Percentiles rank a stretch among this genome's conserved stretches.
Conservation (phyloP, 1,140 invertebrate genomes). For the Hetaerina americana region DNA sequence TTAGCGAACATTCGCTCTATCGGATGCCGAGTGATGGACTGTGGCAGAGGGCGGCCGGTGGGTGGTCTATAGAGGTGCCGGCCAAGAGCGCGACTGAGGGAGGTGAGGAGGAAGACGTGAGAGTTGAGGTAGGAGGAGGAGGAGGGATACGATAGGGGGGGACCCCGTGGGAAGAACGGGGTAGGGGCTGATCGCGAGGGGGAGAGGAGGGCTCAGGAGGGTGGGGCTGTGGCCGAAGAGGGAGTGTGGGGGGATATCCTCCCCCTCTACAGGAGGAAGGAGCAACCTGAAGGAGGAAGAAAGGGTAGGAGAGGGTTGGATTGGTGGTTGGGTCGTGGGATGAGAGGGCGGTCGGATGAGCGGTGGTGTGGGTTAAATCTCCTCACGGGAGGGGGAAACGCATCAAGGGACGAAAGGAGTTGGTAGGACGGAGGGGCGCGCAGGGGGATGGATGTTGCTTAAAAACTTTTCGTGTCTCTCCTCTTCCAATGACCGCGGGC, state of each 20-base stretch:
- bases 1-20: neutral
- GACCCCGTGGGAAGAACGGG: conserved; percentile 6
- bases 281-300: conserved; percentile 14
- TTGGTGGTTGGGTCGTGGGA: too few relatives aligned
- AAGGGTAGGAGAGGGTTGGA: conserved; percentile 6
- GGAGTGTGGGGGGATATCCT: too few relatives aligned
- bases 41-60: neutral
- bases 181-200: conserved; percentile 10
- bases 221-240: too few relatives aligned
- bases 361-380: too few relatives aligned
- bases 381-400: conserved; percentile 12
- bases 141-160: neutral
- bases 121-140: neutral
- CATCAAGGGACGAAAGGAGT: conserved; percentile 19
- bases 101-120: neutral
- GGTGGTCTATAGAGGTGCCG: conserved; percentile 3
- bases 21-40: neutral
- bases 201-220: conserved; percentile 10
- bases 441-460: neutral
- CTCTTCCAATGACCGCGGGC: neutral
- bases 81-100: neutral
- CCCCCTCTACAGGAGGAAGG: conserved; percentile 11
- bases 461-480: neutral
- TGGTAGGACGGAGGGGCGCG: conserved; percentile 11
- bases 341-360: too few relatives aligned